phyloP scores from a whole-genome alignment of 2,113 vertebrate species.

The Plecturocebus donacophilus region DNA sequence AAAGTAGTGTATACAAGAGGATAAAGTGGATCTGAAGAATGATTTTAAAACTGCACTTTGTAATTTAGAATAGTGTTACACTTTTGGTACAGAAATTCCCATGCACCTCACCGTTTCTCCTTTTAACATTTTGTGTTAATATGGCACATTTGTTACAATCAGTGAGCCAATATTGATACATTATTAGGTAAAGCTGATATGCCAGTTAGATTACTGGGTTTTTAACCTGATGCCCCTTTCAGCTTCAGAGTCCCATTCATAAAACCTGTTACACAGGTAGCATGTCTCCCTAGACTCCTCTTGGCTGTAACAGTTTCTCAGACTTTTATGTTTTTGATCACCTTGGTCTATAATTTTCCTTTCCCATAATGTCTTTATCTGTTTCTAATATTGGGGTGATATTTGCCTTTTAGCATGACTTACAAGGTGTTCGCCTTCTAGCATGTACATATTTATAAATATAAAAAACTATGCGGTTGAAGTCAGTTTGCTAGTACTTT shows the following conservation, averaged over 20 bases:
- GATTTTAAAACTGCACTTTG: not conserved
- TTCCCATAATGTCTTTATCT: not conserved
- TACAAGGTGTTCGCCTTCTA: not conserved
- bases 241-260: not conserved
- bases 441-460: no score
- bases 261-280: not conserved
- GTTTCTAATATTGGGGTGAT: not conserved
- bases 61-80: not conserved
- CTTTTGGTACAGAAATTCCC: not conserved
- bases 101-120: not conserved
- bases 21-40: not conserved
- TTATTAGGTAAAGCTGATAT: not conserved
- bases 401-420: not conserved
- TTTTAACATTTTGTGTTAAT: not conserved
- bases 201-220: not conserved
- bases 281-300: not conserved
- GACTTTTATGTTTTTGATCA: not conserved
- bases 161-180: not conserved
- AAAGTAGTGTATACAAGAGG: not conserved
- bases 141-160: not conserved
- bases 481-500: no score
- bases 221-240: not conserved
- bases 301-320: not conserved
- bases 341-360: not conserved
- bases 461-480: no score